Percentiles rank a stretch among this genome's conserved stretches.
These are phyloP conservation scores for Rhynchophorus ferrugineus DNA, from an alignment of 1,140 invertebrate species.

Conservation along the genomic window DNA sequence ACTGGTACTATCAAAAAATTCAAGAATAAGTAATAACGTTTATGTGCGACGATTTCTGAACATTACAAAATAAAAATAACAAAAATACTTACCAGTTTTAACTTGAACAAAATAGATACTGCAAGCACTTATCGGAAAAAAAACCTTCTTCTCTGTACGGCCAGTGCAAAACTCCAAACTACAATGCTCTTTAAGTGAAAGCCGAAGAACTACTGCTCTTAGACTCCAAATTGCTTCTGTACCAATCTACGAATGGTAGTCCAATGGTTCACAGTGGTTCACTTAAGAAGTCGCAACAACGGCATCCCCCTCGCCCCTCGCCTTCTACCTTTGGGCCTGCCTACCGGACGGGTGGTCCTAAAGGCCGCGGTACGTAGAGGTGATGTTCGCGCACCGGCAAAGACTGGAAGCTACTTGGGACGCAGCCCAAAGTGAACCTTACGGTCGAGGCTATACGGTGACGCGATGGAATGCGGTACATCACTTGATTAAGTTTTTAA, in stretches of 20 bases:
- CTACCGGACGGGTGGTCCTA: slow-evolving; percentile 11
- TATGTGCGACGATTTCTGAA: no score
- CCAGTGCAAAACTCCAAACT: neutral
- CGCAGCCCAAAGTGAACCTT: slow-evolving; percentile 8
- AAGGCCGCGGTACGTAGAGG: slow-evolving; percentile 4
- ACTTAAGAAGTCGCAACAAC: slow-evolving; percentile 23
- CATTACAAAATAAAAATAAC: no score
- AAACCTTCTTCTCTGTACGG: no score
- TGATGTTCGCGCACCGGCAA: slow-evolving; percentile 5
- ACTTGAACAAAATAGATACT: no score
- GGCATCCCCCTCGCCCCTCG: slow-evolving; percentile 4
- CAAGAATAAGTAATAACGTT: no score
- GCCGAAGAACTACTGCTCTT: slow-evolving; percentile 20
- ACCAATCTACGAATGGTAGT: slow-evolving; percentile 23
- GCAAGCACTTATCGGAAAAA: no score
- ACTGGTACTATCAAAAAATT: no score
- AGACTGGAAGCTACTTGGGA: slow-evolving; percentile 16
- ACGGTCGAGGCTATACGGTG: slow-evolving; percentile 1
- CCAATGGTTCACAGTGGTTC: slow-evolving; percentile 23
- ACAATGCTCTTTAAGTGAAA: slow-evolving; percentile 9
- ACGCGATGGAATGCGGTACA: slow-evolving; percentile 12
- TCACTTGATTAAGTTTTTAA: slow-evolving; percentile 24
- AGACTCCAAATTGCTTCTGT: slow-evolving; percentile 20
- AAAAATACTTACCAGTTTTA: no score
- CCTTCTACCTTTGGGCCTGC: slow-evolving; percentile 11